A percentile compares a stretch with the other conserved stretches of the same genome.
Conservation (phyloP, 2,113 vertebrate genomes). For the Mixornis gularis region DNA sequence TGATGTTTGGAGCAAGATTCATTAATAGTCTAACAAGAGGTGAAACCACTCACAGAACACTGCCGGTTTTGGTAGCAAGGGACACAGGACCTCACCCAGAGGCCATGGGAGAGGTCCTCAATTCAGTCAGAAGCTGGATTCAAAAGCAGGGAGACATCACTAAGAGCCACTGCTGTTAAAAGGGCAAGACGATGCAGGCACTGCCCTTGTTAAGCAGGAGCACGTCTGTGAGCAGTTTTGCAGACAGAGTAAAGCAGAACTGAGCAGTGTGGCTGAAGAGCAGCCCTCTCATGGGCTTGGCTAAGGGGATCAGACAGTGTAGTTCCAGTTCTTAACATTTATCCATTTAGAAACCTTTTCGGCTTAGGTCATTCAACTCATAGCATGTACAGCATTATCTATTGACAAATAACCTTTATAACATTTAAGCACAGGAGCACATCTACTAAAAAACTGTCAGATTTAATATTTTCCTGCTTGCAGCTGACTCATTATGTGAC, state of each 20-base stretch:
- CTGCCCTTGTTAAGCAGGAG: background rate
- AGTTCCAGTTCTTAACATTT: background rate
- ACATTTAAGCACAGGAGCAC: background rate
- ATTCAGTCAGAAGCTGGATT: background rate
- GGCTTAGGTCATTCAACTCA: background rate
- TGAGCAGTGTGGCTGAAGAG: background rate
- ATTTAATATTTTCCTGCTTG: background rate
- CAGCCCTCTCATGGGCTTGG: background rate
- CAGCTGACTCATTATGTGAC: background rate
- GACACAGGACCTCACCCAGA: background rate
- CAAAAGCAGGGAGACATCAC: background rate
- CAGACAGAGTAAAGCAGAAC: background rate
- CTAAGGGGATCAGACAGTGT: background rate
- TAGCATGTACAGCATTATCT: background rate
- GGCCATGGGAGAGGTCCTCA: background rate
- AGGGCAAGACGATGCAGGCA: accelerated
- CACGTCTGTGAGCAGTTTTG: background rate
- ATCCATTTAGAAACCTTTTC: background rate
- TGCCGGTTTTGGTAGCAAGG: background rate
- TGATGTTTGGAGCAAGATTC: background rate
- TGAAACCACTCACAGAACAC: background rate
- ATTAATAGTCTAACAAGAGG: background rate
- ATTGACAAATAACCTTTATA: background rate
- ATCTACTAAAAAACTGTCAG: background rate
- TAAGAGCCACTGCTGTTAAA: background rate